Conservation (phyloP, 2,113 vertebrate species). For the Carollia perspicillata region DNA sequence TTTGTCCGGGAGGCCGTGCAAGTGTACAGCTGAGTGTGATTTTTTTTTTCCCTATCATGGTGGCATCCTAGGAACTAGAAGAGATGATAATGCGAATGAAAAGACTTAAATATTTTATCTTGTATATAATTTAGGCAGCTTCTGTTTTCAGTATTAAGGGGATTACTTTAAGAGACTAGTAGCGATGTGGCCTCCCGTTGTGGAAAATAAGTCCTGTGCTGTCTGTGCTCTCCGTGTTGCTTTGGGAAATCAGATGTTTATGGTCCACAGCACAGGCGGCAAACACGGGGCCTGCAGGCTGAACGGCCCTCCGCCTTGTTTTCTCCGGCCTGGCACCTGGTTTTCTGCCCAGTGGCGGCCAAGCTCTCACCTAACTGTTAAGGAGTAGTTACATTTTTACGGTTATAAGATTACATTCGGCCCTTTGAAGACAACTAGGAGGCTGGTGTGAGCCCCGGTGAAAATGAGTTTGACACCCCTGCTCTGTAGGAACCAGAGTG, state of each 20-base stretch:
- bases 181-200: not conserved
- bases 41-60: not conserved
- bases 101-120: not conserved
- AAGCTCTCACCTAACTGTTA: too few species aligned
- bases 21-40: not conserved
- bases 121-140: not conserved
- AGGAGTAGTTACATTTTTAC: too few species aligned
- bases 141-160: not conserved
- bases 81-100: not conserved
- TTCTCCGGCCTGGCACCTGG: too few species aligned
- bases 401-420: too few species aligned
- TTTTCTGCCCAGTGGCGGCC: too few species aligned
- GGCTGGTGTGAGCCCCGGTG: too few species aligned
- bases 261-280: not conserved
- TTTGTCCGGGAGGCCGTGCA: not conserved
- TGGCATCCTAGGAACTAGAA: not conserved
- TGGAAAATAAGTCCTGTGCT: not conserved
- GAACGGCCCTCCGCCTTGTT: too few species aligned
- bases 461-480: not conserved
- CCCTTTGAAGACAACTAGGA: too few species aligned
- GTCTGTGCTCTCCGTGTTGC: not conserved
- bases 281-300: too few species aligned
- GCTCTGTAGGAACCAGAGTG: not conserved
- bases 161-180: not conserved
- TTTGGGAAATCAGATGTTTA: not conserved